Base-by-base conservation (phyloP, 2,888 invertebrate genomes). In the Mechanitis mazaeus region DNA sequence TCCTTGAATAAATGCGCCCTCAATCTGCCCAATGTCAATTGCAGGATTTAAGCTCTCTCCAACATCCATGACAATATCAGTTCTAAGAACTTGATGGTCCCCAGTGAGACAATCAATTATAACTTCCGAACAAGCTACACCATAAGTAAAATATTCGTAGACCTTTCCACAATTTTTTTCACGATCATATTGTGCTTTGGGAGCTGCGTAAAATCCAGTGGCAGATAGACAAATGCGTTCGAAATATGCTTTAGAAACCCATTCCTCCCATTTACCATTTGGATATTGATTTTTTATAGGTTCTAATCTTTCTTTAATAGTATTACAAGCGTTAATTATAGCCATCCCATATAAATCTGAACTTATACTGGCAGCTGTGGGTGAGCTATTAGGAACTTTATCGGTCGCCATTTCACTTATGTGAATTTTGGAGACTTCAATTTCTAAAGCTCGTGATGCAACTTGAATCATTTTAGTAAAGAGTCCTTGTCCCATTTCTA, bases 401-500 rank as follows among this genome's bases (percentile, higher is more conserved):
- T 96, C 95, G 0, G 95, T 95, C 3, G 94, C 84, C 65, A 94
- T 95, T 84, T 95, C 95, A 60, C 92, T 91, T 45, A 95, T 93
- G 72, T 94, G 93, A 70, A 95, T 94, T 79, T 92, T 92, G 0
- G 87, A 83, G 1, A 91, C 80, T 20, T 93, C 91, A 42, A 95
- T 90, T 66, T 91, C 92, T 45, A 96, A 79, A 9, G 89, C 91
- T 73, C 90, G 90, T 64, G 94, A 94, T 0, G 95, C 95, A 0
- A 95, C 93, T 91, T 96, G 96, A 64, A 95, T 93, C 94, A 96
- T 95, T 91, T 97, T 97, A 0, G 96, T 97, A 76, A 95, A 95
- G 3, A 97, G 87, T 0, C 97, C 97, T 86, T 97, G 97, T 0
- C 97, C 97, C 96, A 97, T 97, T 91, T 97, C 97, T 56, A 94